phyloP scores from a whole-genome alignment of 2,888 invertebrate genomes.

The Stramonita haemastoma region DNA sequence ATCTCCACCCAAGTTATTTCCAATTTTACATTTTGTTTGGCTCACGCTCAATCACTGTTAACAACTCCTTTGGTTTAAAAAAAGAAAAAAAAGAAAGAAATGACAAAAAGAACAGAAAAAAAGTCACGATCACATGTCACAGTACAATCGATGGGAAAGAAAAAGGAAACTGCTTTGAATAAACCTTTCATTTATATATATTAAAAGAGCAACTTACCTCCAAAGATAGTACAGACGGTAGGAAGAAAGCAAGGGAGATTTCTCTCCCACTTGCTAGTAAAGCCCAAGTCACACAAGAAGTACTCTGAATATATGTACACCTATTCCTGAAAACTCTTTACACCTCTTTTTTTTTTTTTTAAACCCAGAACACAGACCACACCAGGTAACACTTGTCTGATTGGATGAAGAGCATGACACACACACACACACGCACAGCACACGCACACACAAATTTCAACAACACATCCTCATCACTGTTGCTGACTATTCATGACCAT shows the following conservation, averaged over 20 bases:
- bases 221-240: background rate
- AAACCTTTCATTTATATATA: no score
- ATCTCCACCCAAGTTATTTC: no score
- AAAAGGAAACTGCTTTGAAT: background rate
- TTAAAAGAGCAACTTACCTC: background rate
- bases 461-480: background rate
- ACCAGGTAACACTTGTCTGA: slow-evolving; percentile 9
- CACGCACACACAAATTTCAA: background rate
- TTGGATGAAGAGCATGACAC: slow-evolving; percentile 7
- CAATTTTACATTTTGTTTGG: no score
- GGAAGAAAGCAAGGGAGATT: background rate
- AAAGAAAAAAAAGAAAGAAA: no score
- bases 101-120: no score
- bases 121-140: background rate
- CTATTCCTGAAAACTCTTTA: background rate
- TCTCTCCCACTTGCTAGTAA: background rate
- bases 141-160: background rate
- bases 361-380: background rate
- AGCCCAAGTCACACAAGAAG: background rate
- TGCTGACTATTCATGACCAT: background rate
- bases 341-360: background rate
- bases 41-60: no score
- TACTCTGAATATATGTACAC: slow-evolving; percentile 20
- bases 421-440: background rate
- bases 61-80: no score